Evolutionary conservation across 2,113 vertebrate genomes (phyloP), one percentile per base, ranked within the genome.

Genomic region (Butorides virescens): DNA sequence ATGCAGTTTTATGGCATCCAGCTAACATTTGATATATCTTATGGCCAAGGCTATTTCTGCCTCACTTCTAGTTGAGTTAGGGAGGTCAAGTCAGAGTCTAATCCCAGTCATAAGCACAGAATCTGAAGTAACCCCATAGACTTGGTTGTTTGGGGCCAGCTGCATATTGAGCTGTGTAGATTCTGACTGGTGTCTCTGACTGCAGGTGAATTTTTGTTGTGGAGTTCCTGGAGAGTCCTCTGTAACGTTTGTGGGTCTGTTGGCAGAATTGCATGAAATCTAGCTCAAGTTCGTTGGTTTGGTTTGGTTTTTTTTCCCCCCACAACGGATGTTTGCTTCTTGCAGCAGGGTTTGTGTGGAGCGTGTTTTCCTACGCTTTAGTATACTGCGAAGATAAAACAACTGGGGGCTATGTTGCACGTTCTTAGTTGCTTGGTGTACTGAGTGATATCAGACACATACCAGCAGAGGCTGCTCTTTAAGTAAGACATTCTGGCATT

Each of bases 401-500:
- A 39, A 8, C 19, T 0, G 0, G 7, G 49, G 8, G 14, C 21
- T n/a, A 7, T 7, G 23, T 26, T 59, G 37, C 21, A 8, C 0
- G 0, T 67, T 83, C 22, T 63, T 52, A 42, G 49, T 44, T 66
- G 36, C 39, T 79, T 22, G 29, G 32, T 70, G 23, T 36, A 2
- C 16, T 46, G 72, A 83, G 29, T n/a, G 55, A 30, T 52, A 37
- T 13, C 0, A 0, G 77, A 37, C 49, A 22, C 0, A 0, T 56
- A 59, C 49, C n/a, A 27, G 14, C 0, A 3, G 27, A 67, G 42
- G 7, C 47, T 81, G 55, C 75, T 81, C 20, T 36, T 59, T 9
- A 63, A 37, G 32, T 15, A 59, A 63, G 37, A 21, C 1, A 1
- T 30, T 65, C 10, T 12, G 81, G 46, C 13, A 7, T 66, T 44